Conservation (phyloP, 2,888 invertebrate genomes). For the Keiferia lycopersicella region DNA sequence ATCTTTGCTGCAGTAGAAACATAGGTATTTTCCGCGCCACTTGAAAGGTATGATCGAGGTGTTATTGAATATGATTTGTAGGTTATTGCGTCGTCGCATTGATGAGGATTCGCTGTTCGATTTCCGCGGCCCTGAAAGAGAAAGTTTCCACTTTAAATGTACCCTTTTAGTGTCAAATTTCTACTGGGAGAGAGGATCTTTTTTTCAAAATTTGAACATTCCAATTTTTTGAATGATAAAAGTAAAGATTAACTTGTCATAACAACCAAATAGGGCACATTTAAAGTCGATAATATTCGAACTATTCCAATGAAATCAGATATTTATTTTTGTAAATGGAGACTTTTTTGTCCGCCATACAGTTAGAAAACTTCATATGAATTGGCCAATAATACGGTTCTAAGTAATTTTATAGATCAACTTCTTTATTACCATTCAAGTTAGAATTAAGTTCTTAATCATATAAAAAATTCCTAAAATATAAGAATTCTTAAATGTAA, state of each 20-base stretch:
- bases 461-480: too few relatives aligned
- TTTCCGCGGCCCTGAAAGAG: slow-evolving; percentile 71
- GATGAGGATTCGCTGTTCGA: slow-evolving; percentile 68
- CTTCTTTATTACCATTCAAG: too few relatives aligned
- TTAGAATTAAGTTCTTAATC: too few relatives aligned
- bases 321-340: too few relatives aligned
- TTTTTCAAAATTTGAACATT: too few relatives aligned
- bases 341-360: too few relatives aligned
- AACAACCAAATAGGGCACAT: slow-evolving; percentile 52
- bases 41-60: slow-evolving; percentile 73
- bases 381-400: too few relatives aligned
- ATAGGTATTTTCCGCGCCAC: slow-evolving; percentile 74
- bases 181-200: background rate
- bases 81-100: slow-evolving; percentile 68
- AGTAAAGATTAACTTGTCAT: slow-evolving; percentile 23
- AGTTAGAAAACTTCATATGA: too few relatives aligned
- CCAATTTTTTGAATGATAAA: too few relatives aligned
- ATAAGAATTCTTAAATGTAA: too few relatives aligned
- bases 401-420: too few relatives aligned
- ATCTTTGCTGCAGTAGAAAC: slow-evolving; percentile 73
- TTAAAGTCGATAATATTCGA: slow-evolving; percentile 46
- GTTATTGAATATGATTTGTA: slow-evolving; percentile 71
- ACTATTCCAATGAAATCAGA: too few relatives aligned
- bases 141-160: slow-evolving; percentile 71
- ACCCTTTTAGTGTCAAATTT: slow-evolving; percentile 49